These are phyloP conservation scores for Penaeus japonicus DNA, from an alignment of 1,140 invertebrate species.

Conservation along the genomic window DNA sequence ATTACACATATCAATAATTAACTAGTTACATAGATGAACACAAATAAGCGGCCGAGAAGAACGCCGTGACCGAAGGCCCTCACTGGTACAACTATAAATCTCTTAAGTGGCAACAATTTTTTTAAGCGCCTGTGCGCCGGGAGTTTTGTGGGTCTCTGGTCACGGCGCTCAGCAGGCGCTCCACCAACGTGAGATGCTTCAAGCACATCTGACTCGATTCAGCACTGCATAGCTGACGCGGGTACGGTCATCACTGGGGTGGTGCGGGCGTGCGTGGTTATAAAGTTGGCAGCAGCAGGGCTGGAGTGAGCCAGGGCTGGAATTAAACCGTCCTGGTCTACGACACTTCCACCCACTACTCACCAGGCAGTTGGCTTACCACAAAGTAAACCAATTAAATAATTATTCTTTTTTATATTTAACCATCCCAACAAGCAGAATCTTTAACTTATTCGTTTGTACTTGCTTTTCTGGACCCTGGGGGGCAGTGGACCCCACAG, in stretches of 20 bases:
- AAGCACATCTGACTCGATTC: conserved; percentile 55
- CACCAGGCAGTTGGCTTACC: conserved; percentile 50
- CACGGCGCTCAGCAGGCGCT: conserved; percentile 37
- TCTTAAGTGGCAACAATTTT: conserved; percentile 54
- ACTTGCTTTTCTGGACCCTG: conserved; percentile 53
- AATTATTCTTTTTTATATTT: conserved; percentile 52
- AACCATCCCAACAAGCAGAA: conserved; percentile 56
- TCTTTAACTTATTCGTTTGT: conserved; percentile 56
- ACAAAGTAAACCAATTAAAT: conserved; percentile 50
- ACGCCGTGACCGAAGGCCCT: conserved; percentile 44
- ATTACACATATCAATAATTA: conserved; percentile 52
- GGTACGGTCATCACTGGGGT: conserved; percentile 44
- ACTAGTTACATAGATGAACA: conserved; percentile 57
- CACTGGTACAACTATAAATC: conserved; percentile 52
- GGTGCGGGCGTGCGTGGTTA: conserved; percentile 46
- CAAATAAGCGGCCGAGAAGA: conserved; percentile 44
- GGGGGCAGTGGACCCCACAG: conserved; percentile 14
- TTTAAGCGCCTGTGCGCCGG: conserved; percentile 35
- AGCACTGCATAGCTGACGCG: conserved; percentile 53
- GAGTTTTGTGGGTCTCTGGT: conserved; percentile 42
- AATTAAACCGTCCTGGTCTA: conserved; percentile 18
- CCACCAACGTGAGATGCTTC: conserved; percentile 54
- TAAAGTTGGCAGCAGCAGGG: conserved; percentile 32
- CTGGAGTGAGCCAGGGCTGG: conserved; percentile 19
- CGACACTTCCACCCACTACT: conserved; percentile 32